Evolutionary conservation across 2,113 vertebrate species (phyloP).

Genomic region (Setophaga coronata): DNA sequence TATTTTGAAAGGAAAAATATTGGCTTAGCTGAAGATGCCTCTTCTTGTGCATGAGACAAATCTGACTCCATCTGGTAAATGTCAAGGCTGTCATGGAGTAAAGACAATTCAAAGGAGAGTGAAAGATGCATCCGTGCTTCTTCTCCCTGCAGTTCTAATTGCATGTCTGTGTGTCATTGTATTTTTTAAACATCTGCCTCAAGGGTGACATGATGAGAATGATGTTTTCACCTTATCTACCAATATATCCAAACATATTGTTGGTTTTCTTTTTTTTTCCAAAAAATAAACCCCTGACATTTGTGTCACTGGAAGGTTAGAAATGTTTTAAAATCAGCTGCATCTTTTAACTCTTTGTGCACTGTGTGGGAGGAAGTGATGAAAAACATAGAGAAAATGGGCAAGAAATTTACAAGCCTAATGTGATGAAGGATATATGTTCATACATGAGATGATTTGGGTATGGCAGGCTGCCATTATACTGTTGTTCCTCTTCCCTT

Average conservation of each 20-base stretch:
- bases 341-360: slow-evolving; percentile 21
- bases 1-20: slow-evolving; percentile 53
- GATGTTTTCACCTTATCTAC: not conserved
- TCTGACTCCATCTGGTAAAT: slow-evolving; percentile 38
- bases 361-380: not conserved
- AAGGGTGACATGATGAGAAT: not conserved
- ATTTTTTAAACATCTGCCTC: not conserved
- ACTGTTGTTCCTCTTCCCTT: not conserved
- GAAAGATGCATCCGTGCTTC: not conserved
- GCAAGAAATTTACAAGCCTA: not conserved
- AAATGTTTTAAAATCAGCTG: not conserved
- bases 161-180: not conserved
- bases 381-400: not conserved
- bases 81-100: slow-evolving; percentile 37
- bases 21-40: slow-evolving; percentile 32
- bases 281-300: not conserved
- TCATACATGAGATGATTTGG: not conserved
- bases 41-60: slow-evolving; percentile 20
- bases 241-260: not conserved
- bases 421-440: not conserved
- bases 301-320: not conserved
- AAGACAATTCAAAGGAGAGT: slow-evolving; percentile 33
- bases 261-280: not conserved
- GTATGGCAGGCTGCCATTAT: not conserved
- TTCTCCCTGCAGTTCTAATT: not conserved